These are phyloP conservation scores for Drosophila histrio DNA, from an alignment of 2,888 invertebrate genomes.

Conservation along the genomic window DNA sequence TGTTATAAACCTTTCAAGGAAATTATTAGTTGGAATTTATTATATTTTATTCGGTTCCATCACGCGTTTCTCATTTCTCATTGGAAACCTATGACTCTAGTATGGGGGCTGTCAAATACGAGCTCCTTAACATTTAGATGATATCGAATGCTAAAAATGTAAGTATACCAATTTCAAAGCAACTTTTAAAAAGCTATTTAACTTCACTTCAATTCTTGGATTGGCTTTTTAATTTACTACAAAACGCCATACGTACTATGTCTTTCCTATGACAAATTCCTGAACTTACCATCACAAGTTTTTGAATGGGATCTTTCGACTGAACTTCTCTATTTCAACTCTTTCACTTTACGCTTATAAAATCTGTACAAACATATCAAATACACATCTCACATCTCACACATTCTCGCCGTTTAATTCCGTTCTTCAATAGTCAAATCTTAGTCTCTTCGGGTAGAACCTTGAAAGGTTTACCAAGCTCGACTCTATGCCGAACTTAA, in stretches of 20 bases:
- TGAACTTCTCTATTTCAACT: background rate
- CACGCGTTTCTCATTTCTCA: background rate
- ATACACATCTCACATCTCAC: too few relatives aligned
- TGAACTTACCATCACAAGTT: constrained; percentile 34
- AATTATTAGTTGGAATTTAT: background rate
- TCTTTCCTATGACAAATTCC: background rate
- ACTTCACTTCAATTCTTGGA: background rate
- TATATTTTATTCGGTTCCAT: background rate
- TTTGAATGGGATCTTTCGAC: background rate
- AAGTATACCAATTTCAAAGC: background rate
- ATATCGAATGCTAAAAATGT: background rate
- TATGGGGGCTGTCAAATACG: background rate
- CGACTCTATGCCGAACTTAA: constrained; percentile 3
- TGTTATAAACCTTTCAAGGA: constrained; percentile 9
- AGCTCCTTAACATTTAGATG: constrained; percentile 1
- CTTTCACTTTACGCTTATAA: background rate
- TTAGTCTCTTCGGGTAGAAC: background rate
- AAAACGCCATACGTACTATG: background rate
- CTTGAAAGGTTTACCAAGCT: constrained; percentile 18
- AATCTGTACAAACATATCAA: constrained; percentile 26
- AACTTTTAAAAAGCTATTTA: background rate
- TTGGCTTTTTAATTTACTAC: background rate
- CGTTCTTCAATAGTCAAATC: background rate
- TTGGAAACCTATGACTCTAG: background rate
- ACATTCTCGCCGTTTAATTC: background rate